These are phyloP conservation scores for Sebastes paucispinis DNA, from an alignment of 2,797 vertebrate species.

Conservation along the genomic window DNA sequence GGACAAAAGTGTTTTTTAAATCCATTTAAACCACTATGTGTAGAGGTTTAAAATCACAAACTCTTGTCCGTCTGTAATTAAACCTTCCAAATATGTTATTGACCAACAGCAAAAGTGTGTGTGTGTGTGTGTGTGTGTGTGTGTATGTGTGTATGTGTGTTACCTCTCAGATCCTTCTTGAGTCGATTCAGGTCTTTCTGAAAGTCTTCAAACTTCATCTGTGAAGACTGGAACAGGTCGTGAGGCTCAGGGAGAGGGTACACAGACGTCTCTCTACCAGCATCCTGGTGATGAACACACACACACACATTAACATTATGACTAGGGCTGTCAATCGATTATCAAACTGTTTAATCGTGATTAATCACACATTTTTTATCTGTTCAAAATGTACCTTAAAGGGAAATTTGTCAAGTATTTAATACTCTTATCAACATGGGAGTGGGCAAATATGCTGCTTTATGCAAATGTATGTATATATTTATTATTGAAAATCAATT, in stretches of 20 bases:
- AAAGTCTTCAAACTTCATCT: conserved; percentile 98
- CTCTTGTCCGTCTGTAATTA: background rate
- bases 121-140: background rate
- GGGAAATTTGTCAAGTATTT: too few species aligned
- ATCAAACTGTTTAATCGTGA: too few species aligned
- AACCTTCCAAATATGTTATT: background rate
- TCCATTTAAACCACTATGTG: background rate
- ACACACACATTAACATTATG: background rate
- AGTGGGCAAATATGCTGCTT: too few species aligned
- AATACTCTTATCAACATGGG: too few species aligned
- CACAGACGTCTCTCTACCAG: conserved; percentile 91
- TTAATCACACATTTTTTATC: too few species aligned
- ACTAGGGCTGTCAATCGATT: background rate
- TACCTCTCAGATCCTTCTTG: conserved; percentile 93
- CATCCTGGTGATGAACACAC: conserved; percentile 81
- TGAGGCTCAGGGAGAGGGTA: conserved; percentile 96
- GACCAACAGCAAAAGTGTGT: too few species aligned
- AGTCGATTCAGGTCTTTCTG: conserved; percentile 92
- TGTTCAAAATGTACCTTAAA: too few species aligned
- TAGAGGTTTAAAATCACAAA: background rate
- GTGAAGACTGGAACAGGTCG: conserved; percentile 94
- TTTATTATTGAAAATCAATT: too few species aligned
- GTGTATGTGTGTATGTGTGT: conserved; percentile 15
- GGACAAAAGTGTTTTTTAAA: background rate
- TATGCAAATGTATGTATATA: too few species aligned